A percentile compares a stretch with the other conserved stretches of the same genome.
Conservation (phyloP, 2,113 vertebrate species). For the Eudyptes chrysolophus region DNA sequence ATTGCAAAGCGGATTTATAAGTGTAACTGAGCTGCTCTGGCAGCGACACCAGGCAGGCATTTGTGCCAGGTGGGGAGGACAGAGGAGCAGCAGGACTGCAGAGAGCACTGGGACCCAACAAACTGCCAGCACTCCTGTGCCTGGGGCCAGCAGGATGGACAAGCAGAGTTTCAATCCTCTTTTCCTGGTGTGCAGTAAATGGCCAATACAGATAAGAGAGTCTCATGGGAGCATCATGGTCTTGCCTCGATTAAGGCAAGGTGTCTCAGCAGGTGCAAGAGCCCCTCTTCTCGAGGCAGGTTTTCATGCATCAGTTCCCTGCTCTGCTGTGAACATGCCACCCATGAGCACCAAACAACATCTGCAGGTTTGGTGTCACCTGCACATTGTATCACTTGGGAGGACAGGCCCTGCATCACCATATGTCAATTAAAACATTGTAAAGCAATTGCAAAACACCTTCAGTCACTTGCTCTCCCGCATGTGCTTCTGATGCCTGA, state of each 20-base stretch:
- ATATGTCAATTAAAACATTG: neutral
- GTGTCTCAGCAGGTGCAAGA: neutral
- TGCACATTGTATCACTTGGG: neutral
- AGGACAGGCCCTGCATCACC: neutral
- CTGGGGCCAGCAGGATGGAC: neutral
- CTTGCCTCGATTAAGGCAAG: neutral
- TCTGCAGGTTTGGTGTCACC: neutral
- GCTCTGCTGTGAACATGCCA: neutral
- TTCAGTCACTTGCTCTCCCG: neutral
- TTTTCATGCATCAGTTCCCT: neutral
- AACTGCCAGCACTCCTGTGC: accelerated
- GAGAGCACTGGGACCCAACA: neutral
- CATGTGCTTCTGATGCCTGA: neutral
- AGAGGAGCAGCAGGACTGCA: neutral
- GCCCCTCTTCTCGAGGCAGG: neutral
- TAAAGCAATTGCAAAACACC: neutral
- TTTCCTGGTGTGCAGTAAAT: too few species aligned
- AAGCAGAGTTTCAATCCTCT: neutral
- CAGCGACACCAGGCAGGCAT: neutral
- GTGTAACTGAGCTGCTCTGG: neutral
- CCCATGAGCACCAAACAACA: accelerated
- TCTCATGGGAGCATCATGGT: neutral
- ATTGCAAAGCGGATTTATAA: conserved; percentile 49
- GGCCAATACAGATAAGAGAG: neutral
- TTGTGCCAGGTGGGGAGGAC: neutral